Evolutionary conservation across 2,797 vertebrate species (phyloP).

Genomic region (Lithobates pipiens): DNA sequence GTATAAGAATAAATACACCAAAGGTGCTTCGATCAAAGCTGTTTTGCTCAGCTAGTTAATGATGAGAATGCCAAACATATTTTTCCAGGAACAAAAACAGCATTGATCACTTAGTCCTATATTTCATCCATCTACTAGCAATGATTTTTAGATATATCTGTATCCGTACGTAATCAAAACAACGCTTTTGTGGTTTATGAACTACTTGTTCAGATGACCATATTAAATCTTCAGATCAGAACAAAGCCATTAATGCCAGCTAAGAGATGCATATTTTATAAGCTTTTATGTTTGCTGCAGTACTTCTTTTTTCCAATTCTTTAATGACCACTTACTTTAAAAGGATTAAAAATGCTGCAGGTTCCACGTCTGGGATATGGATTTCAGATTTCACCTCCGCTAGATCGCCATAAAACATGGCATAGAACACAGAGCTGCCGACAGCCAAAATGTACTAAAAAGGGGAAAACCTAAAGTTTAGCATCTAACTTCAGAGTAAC

Average conservation of each 20-base stretch:
- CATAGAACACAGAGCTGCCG: conserved; percentile 97
- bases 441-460: conserved; percentile 96
- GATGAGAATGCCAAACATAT: too few species aligned
- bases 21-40: too few species aligned
- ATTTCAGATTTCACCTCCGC: conserved; percentile 94
- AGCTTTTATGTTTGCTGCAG: conserved; percentile 33
- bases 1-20: too few species aligned
- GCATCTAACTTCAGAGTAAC: too few species aligned
- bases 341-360: conserved; percentile 94
- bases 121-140: background rate
- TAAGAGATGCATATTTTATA: conserved; percentile 59
- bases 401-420: conserved; percentile 98
- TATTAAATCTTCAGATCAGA: conserved; percentile 6
- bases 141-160: conserved; percentile 1
- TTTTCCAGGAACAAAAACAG: too few species aligned
- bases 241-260: conserved; percentile 41
- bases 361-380: conserved; percentile 98
- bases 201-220: conserved; percentile 1
- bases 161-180: background rate
- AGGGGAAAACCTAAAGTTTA: conserved; percentile 5
- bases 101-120: background rate
- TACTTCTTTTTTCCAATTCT: conserved; percentile 29
- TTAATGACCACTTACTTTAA: conserved; percentile 88
- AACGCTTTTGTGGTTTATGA: conserved; percentile 43
- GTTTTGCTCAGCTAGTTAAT: too few species aligned